Base-by-base conservation (phyloP, 2,113 vertebrate species). In the Thamnophis sirtalis region DNA sequence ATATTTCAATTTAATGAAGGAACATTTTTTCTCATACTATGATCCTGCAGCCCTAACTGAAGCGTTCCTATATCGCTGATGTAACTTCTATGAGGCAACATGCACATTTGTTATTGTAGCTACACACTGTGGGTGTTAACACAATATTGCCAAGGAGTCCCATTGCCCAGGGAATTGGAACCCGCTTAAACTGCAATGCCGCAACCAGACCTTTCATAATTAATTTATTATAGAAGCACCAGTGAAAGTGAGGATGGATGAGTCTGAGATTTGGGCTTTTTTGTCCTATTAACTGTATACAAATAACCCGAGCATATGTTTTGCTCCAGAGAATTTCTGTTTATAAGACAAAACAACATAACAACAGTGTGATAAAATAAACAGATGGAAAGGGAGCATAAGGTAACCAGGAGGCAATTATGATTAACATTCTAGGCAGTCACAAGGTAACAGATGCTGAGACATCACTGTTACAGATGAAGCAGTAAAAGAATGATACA, bases 341-440 rank as follows among this genome's bases (percentile, higher is more conserved):
- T 93, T 28, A 2, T 43, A 49, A 89, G 2, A 2, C 0, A 21
- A 9, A 94, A 2, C 87, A 11, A 33, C n/a, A 92, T 88, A 89
- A 88, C 28, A 68, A 60, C 89, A 11, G 28, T 24, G 13, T 50
- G 87, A 89, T 55, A 86, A 55, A 87, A 86, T 38, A 56, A 89
- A 89, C 58, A 80, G 63, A 92, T 92, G 91, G 91, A 89, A 60
- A 21, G 24, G 8, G 55, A 58, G 49, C n/a, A 63, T 54, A 86
- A 84, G n/a, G 33, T 84, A 33, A 93, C 19, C 49, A 54, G 85
- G 9, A 93, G 89, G 55, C 38, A 19, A 54, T 92, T 85, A 54
- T 86, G 94, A 80, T 85, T 49, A 95, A 86, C 53, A 88, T 91
- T 93, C 86, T 10, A 26, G 93, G 43, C n/a, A 89, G 60, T 21